These are phyloP conservation scores for Clupea harengus DNA, from an alignment of 2,113 vertebrate genomes.

Conservation along the genomic window DNA sequence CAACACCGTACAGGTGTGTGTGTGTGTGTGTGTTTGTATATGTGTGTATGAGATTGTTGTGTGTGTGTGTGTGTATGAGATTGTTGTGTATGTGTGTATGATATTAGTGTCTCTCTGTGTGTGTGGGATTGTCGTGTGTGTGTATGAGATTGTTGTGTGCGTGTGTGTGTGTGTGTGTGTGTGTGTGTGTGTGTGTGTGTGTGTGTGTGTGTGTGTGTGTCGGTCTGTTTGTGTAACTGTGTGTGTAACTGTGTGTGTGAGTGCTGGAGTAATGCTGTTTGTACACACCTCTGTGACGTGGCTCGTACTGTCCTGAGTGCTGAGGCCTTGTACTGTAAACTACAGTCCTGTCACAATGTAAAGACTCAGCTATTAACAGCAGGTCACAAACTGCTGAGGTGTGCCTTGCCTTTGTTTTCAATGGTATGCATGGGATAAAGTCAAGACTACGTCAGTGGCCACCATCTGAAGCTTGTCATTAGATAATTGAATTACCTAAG, in stretches of 20 bases:
- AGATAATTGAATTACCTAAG: not conserved
- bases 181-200: not conserved
- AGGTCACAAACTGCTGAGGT: not conserved
- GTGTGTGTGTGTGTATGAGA: not conserved
- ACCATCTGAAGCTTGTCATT: not conserved
- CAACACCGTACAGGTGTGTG: slow-evolving; percentile 80
- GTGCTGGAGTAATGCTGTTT: not conserved
- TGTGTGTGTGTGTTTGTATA: not conserved
- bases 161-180: slow-evolving; percentile 60
- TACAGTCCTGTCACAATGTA: not conserved
- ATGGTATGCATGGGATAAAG: not conserved
- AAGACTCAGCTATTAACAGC: not conserved
- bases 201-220: not conserved
- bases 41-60: not conserved
- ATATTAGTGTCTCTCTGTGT: too few species aligned
- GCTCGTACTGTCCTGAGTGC: too few species aligned
- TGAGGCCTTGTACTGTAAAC: not conserved
- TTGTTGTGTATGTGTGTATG: not conserved
- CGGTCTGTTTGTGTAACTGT: too few species aligned
- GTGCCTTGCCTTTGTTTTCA: not conserved
- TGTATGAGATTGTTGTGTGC: not conserved
- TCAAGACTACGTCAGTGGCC: not conserved
- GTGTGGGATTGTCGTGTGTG: too few species aligned
- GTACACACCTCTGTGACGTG: not conserved
- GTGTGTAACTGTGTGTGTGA: not conserved